A percentile compares a stretch with the other conserved stretches of the same genome.
Evolutionary conservation across 1,140 invertebrate genomes (phyloP).

Genomic region (Anoplolepis gracilipes): DNA sequence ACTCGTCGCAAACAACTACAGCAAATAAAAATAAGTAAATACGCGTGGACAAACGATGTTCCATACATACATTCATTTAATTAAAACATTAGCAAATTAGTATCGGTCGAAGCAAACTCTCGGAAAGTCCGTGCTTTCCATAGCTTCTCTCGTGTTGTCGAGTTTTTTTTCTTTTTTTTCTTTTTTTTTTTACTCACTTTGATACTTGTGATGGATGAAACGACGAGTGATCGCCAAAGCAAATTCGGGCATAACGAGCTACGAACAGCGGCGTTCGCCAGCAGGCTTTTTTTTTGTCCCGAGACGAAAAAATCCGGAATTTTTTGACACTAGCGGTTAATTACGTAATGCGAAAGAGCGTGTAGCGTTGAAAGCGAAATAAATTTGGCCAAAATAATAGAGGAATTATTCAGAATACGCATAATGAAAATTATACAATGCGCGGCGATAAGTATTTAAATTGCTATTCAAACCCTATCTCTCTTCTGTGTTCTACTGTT

Average conservation of each 20-base stretch:
- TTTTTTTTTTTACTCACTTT: neutral
- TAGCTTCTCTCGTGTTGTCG: neutral
- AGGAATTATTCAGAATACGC: constrained; percentile 2
- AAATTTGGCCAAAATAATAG: constrained; percentile 11
- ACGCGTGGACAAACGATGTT: neutral
- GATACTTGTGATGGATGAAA: constrained; percentile 1
- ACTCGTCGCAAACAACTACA: neutral
- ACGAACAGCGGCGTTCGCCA: neutral
- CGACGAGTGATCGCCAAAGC: constrained; percentile 17
- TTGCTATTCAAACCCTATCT: neutral
- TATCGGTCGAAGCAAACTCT: constrained; percentile 24
- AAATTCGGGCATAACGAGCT: constrained; percentile 47
- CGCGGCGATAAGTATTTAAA: constrained; percentile 24
- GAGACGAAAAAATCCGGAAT: neutral
- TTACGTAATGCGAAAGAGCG: constrained; percentile 29
- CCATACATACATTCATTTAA: constrained; percentile 10
- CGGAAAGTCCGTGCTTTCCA: neutral
- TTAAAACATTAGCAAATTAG: constrained; percentile 36
- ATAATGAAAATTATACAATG: neutral
- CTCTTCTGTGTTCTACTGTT: neutral
- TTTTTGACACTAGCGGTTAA: constrained; percentile 15
- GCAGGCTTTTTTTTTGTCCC: neutral
- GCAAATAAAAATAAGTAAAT: neutral
- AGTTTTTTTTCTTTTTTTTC: neutral
- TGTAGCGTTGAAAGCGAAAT: neutral